phyloP scores from a whole-genome alignment of 1,140 invertebrate species.

The Ectropis grisescens region DNA sequence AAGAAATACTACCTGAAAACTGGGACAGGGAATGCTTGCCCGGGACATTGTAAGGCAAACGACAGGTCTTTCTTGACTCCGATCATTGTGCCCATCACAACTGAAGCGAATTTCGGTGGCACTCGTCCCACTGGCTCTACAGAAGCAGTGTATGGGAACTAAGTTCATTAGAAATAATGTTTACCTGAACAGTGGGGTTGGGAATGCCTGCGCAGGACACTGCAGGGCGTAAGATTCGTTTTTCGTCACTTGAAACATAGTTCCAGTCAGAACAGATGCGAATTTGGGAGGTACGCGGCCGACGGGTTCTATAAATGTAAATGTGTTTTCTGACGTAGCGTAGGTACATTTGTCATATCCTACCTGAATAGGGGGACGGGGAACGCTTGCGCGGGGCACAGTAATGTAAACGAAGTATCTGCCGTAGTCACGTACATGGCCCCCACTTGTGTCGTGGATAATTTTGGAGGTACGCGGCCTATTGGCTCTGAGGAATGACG shows the following conservation, averaged over 20 bases:
- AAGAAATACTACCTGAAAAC: conserved; percentile 80
- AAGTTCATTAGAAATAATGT: conserved; percentile 27
- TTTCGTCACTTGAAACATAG: conserved; percentile 77
- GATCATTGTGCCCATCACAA: conserved; percentile 68
- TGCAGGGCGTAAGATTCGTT: conserved; percentile 72
- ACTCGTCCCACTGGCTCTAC: conserved; percentile 80
- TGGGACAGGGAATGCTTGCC: conserved; percentile 79
- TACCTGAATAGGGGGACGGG: conserved; percentile 78
- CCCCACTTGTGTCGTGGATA: conserved; percentile 62
- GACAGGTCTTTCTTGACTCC: conserved; percentile 47
- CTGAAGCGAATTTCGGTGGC: conserved; percentile 74
- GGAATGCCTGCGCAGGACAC: conserved; percentile 82
- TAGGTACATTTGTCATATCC: too few relatives aligned
- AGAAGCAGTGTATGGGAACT: conserved; percentile 21
- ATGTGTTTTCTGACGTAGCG: conserved; percentile 19
- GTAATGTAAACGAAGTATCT: conserved; percentile 70
- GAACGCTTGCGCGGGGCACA: conserved; percentile 76
- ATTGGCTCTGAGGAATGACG: conserved; percentile 74
- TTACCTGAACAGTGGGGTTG: conserved; percentile 77
- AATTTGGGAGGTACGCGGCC: conserved; percentile 72
- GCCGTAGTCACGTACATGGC: conserved; percentile 36
- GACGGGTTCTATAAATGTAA: conserved; percentile 68
- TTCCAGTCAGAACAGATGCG: conserved; percentile 68
- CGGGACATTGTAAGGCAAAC: conserved; percentile 76
- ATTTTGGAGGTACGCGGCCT: conserved; percentile 78